Evolutionary conservation across 2,113 vertebrate species (phyloP).

Genomic region (Crocuta crocuta): DNA sequence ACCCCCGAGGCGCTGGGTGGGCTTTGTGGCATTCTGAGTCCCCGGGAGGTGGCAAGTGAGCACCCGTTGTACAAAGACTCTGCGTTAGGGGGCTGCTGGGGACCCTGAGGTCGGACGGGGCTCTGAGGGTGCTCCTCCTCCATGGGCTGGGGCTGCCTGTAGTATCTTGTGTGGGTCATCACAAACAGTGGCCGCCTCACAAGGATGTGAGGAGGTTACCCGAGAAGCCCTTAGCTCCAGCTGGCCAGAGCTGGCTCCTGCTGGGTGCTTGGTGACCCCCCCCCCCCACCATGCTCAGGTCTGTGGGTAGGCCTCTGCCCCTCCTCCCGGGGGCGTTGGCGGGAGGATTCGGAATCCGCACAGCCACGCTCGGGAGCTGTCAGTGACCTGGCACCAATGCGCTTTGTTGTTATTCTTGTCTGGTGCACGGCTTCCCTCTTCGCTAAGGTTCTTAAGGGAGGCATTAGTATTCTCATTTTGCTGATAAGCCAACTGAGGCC

Average conservation of each 20-base stretch:
- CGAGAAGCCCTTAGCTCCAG: fast-evolving
- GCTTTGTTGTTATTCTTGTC: fast-evolving
- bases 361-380: neutral
- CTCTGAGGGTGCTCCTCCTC: neutral
- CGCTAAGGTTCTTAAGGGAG: fast-evolving
- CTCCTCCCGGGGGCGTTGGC: fast-evolving
- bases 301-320: neutral
- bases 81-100: neutral
- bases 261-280: fast-evolving
- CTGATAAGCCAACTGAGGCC: neutral
- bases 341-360: neutral
- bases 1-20: neutral
- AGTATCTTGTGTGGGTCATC: neutral
- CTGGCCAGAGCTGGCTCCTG: neutral
- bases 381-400: fast-evolving
- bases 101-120: neutral
- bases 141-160: neutral
- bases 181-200: neutral
- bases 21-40: fast-evolving
- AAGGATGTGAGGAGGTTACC: neutral
- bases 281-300: fast-evolving
- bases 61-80: neutral
- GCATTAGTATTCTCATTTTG: neutral
- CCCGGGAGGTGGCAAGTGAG: neutral
- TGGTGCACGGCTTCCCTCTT: fast-evolving